phyloP scores from a whole-genome alignment of 2,797 vertebrate genomes.

The Mycteria americana region DNA sequence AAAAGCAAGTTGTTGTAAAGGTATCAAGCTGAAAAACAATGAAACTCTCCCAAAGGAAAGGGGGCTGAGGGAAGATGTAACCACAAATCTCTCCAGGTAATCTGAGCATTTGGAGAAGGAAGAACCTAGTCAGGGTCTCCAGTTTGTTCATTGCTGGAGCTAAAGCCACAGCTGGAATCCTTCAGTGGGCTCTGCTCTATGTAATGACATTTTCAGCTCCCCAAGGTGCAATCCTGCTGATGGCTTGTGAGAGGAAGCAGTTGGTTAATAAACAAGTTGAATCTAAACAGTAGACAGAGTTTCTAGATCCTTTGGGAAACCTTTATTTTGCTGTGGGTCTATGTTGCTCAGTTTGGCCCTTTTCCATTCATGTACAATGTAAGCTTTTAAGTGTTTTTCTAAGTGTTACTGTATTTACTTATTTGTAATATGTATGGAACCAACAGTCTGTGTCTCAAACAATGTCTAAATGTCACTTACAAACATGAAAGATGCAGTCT shows the following conservation, averaged over 20 bases:
- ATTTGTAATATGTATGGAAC: background rate
- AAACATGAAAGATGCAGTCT: background rate
- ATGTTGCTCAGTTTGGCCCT: background rate
- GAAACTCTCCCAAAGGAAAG: background rate
- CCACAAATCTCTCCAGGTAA: background rate
- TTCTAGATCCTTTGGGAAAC: background rate
- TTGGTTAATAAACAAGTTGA: background rate
- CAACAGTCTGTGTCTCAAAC: background rate
- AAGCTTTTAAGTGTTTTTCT: background rate
- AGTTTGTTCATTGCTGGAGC: constrained; percentile 74
- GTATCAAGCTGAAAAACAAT: background rate
- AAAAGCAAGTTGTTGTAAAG: background rate
- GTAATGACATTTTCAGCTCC: constrained; percentile 68
- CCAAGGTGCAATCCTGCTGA: constrained; percentile 61
- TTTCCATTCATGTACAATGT: background rate
- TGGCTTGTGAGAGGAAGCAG: background rate
- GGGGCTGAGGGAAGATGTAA: background rate
- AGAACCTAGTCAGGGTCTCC: background rate
- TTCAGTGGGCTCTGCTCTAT: constrained; percentile 70
- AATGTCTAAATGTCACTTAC: background rate
- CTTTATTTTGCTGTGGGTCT: background rate
- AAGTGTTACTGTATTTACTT: background rate
- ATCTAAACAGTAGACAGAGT: background rate
- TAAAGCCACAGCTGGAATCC: constrained; percentile 75
- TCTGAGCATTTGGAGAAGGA: background rate